Evolutionary conservation across 2,888 invertebrate genomes (phyloP), one percentile per base, ranked within the genome.

Genomic region (Neocrepidodera transversa): DNA sequence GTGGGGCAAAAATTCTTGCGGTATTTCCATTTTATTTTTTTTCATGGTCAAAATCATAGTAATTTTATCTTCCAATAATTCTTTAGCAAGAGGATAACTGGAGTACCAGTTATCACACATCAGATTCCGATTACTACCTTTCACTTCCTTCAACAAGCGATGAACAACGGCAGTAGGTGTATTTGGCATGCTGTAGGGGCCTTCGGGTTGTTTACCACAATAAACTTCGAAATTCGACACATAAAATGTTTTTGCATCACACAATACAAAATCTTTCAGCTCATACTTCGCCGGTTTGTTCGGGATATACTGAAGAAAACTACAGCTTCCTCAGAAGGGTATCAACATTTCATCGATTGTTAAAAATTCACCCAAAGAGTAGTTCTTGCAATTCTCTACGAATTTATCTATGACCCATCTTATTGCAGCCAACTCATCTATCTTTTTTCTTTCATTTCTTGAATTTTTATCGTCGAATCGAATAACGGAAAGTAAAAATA

Each of bases 371-470:
- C 52, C 52, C 17, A 52, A 5, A 32, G 11, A 23, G 20, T 42
- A 42, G 10, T 42, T 52, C 14, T 52, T 36, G 11, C 55, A 55
- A 17, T 55, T 55, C n/a, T 26, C 36, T 38, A 48, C 48, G 36
- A 55, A 55, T n/a, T 26, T 13, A 23, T 55, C 48, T 14, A 55
- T 16, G 13, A 18, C n/a, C 14, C 11, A 53, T 64, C 63, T 45
- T 23, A 70, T 63, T n/a, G 71, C 62, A 43, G 68, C 68, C 28
- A 72, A 65, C 38, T 63, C 49, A 51, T 71, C 72, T 13, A 54
- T 51, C 56, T 42, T 28, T 23, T 59, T 53, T 56, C 47, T 43
- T 50, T 50, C 62, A 17, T 20, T 59, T 59, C 56, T 49, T 6
- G 63, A 17, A 32, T 23, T 57, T 32, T 28, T 63, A 53, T 49